phyloP scores from a whole-genome alignment of 2,888 invertebrate species.

The Iselma pallidipennis region DNA sequence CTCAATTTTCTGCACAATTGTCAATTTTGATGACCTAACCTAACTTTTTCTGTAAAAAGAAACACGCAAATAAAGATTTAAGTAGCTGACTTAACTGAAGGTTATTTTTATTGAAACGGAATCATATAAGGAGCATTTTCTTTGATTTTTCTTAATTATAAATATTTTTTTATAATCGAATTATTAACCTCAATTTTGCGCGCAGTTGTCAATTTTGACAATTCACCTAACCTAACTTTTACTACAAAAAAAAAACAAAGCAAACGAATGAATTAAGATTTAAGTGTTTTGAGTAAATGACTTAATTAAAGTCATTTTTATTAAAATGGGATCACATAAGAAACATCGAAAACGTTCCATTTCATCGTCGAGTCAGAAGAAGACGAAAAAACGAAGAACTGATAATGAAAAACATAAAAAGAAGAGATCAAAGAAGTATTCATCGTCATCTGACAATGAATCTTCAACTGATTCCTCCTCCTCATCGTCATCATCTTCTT shows the following conservation, averaged over 20 bases:
- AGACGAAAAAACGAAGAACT: conserved; percentile 11
- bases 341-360: conserved; percentile 3
- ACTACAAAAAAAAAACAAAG: too few relatives aligned
- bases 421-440: conserved; percentile 4
- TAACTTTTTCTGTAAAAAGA: too few relatives aligned
- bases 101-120: too few relatives aligned
- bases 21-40: background rate
- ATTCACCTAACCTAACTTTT: background rate
- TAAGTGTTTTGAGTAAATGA: too few relatives aligned
- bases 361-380: conserved; percentile 1
- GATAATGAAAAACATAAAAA: conserved; percentile 10
- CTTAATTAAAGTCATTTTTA: background rate
- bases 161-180: too few relatives aligned
- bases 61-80: too few relatives aligned
- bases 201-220: background rate
- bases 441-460: conserved; percentile 5
- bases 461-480: conserved; percentile 1
- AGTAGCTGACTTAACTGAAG: too few relatives aligned
- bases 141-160: too few relatives aligned
- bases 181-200: background rate
- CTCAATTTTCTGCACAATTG: conserved; percentile 1
- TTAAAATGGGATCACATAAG: conserved; percentile 8
- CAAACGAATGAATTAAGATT: too few relatives aligned
- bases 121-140: too few relatives aligned
- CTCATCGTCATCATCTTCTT: conserved; percentile 62